Evolutionary conservation across 2,113 vertebrate genomes (phyloP).

Genomic region (Delphinapterus leucas): DNA sequence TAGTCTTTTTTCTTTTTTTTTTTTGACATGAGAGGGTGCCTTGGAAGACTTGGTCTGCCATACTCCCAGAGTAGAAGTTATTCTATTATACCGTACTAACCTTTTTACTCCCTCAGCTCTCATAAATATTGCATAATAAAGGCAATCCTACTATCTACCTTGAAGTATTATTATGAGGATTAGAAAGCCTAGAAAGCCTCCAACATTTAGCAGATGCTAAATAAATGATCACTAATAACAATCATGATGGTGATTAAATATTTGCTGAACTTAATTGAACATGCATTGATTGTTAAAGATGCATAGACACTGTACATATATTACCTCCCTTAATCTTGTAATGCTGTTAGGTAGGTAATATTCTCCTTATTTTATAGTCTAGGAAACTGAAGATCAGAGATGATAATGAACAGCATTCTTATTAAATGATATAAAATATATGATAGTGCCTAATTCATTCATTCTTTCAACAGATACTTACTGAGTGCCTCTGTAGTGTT

Average conservation of each 20-base stretch:
- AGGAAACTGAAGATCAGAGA: background rate
- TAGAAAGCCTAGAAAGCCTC: background rate
- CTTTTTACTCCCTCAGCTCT: background rate
- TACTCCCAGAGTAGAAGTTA: background rate
- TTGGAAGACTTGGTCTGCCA: background rate
- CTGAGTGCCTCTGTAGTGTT: accelerated
- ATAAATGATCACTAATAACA: background rate
- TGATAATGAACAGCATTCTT: accelerated
- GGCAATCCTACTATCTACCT: too few relatives aligned
- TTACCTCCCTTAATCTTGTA: background rate
- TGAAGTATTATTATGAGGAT: background rate
- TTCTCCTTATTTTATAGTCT: background rate
- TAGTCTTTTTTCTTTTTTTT: background rate
- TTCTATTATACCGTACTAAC: background rate
- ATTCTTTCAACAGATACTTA: background rate
- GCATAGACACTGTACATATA: background rate
- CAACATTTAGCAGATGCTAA: background rate
- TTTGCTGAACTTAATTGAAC: background rate
- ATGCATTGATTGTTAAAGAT: background rate
- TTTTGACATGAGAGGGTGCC: background rate
- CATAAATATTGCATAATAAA: background rate
- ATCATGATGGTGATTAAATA: background rate
- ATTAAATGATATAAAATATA: background rate
- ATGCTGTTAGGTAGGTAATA: background rate
- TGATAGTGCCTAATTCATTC: background rate